These are phyloP conservation scores for Drosophila jambulina DNA, from an alignment of 1,140 invertebrate genomes.

Conservation along the genomic window DNA sequence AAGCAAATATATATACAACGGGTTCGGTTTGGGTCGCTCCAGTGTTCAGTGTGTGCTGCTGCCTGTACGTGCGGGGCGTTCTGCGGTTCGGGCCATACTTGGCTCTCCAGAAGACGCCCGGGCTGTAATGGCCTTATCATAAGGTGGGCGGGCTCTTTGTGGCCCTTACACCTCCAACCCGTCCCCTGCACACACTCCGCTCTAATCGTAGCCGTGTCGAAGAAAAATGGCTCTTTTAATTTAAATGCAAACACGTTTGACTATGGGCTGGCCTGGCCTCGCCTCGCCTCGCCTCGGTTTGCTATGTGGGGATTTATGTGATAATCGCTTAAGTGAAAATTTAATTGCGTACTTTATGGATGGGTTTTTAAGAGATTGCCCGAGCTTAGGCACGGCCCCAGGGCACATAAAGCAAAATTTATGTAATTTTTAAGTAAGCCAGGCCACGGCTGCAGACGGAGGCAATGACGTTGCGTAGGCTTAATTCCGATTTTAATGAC, in stretches of 20 bases:
- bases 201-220: conserved; percentile 54
- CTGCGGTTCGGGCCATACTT: conserved; percentile 75
- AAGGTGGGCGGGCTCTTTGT: conserved; percentile 74
- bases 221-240: conserved; percentile 85
- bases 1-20: conserved; percentile 83
- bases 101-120: conserved; percentile 38
- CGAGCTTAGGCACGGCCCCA: conserved; percentile 42
- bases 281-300: conserved; percentile 5
- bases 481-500: conserved; percentile 80
- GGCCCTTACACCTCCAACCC: conserved; percentile 39
- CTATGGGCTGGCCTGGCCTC: conserved; percentile 47
- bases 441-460: conserved; percentile 39
- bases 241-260: conserved; percentile 85
- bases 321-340: conserved; percentile 85
- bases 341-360: conserved; percentile 85
- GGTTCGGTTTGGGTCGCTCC: conserved; percentile 49
- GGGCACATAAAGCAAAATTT: conserved; percentile 78
- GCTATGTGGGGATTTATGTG: conserved; percentile 79
- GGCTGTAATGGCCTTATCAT: conserved; percentile 79
- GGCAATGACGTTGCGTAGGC: conserved; percentile 44
- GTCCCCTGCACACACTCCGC: conserved; percentile 11
- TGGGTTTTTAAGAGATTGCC: conserved; percentile 77
- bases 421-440: conserved; percentile 83
- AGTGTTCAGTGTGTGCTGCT: conserved; percentile 19
- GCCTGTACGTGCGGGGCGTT: conserved; percentile 69